Evolutionary conservation across 2,113 vertebrate species (phyloP), one percentile per base, ranked within the genome.

Genomic region (Boulengerochromis microlepis): DNA sequence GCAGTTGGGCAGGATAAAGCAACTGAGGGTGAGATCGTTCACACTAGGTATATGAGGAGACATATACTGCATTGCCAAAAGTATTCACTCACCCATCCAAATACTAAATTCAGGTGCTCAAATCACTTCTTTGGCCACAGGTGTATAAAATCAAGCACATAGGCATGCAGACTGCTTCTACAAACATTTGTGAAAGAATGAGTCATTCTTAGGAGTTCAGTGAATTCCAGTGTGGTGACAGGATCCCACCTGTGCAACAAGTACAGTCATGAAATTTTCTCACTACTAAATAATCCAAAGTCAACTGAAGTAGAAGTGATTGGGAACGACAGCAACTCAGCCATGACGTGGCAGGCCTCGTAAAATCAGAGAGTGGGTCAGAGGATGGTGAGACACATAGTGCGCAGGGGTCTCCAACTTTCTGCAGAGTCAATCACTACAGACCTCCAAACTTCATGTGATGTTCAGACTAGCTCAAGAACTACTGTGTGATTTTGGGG

Each of bases 291-390:
- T 66, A 38, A 38, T 66, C 61, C 33, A 22, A 66, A 66, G 33
- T 66, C 61, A 38, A 38, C 33, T 66, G 19, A 33, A 19, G 29
- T 59, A 18, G 19, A 13, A 22, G 61, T 22, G 61, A 66, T 66
- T 38, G 0, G 19, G 19, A 66, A 66, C 0, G 6, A 22, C 61
- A 66, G 19, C 61, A 66, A 66, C 61, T 0, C 33, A 22, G 33
- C 61, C 31, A 3, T 1, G 61, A 66, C 0, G 61, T 0, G 31
- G 18, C 10, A 38, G 6, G 61, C 33, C 6, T n/a, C 4, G 10
- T n/a, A 66, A 38, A 66, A 66, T 66, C 10, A 66, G 6, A 38
- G 31, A 64, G 59, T 3, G 59, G 18, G 2, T 64, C 31, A 64
- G 59, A 35, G 18, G 59, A 64, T 64, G 29, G 59, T 64, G 29